Percentiles rank a stretch among this genome's conserved stretches.
phyloP scores from a whole-genome alignment of 2,888 invertebrate genomes.

The Brachyptera risi region DNA sequence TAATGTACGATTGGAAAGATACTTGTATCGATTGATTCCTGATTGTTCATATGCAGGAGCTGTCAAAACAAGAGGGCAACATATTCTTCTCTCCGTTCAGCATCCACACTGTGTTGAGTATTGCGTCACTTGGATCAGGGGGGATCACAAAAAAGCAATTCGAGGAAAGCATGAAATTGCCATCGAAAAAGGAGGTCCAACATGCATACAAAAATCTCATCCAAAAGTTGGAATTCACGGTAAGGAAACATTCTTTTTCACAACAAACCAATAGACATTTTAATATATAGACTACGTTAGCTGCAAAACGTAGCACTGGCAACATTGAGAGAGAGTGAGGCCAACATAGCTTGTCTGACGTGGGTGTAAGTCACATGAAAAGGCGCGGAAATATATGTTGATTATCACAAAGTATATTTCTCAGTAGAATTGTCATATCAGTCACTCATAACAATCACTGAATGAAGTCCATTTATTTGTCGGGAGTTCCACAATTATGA shows the following conservation, averaged over 20 bases:
- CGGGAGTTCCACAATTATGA: too few species aligned
- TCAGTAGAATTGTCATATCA: too few species aligned
- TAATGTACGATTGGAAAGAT: too few species aligned
- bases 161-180: constrained; percentile 38
- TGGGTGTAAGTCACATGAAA: too few species aligned
- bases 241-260: background rate
- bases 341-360: too few species aligned
- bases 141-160: constrained; percentile 41
- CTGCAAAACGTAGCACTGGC: too few species aligned
- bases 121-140: constrained; percentile 44
- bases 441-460: too few species aligned
- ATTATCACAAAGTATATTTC: too few species aligned
- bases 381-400: too few species aligned
- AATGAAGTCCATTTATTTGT: too few species aligned
- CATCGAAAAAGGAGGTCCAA: constrained; percentile 29
- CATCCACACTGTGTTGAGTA: constrained; percentile 43
- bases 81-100: constrained; percentile 46
- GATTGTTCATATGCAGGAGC: constrained; percentile 4
- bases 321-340: too few species aligned
- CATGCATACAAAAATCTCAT: constrained; percentile 31
- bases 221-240: constrained; percentile 17
- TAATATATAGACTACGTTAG: too few species aligned
- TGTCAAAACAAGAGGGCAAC: constrained; percentile 38
- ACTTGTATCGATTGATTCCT: background rate
- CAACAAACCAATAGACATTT: background rate